Percentiles rank a stretch among this genome's conserved stretches.
Evolutionary conservation across 1,140 invertebrate genomes (phyloP).

Genomic region (Delia radicum): DNA sequence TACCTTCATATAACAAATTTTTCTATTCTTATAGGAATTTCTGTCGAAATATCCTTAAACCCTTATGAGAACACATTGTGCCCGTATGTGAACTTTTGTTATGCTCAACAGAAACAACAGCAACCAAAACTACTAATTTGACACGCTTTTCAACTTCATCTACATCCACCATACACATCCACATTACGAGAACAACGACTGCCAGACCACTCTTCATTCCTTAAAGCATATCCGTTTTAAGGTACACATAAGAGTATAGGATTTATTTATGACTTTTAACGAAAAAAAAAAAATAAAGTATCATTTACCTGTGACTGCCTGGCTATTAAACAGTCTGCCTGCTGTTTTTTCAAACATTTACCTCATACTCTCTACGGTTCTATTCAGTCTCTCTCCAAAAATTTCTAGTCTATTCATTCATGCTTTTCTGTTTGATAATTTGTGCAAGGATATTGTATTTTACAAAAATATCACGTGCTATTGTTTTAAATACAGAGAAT

Average conservation of each 20-base stretch:
- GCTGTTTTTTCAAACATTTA: neutral
- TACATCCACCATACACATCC: neutral
- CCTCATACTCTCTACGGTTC: neutral
- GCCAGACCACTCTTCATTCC: neutral
- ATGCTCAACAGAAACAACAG: neutral
- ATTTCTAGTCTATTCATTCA: neutral
- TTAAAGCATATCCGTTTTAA: neutral
- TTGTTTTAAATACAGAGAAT: slow-evolving; percentile 4
- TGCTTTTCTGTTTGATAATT: neutral
- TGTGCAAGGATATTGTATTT: neutral
- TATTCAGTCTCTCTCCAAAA: neutral
- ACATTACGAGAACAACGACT: neutral
- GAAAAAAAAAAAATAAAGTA: neutral
- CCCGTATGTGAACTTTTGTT: neutral
- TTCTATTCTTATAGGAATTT: neutral
- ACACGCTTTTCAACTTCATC: neutral
- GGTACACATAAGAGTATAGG: neutral
- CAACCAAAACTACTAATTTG: neutral
- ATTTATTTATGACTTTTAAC: neutral
- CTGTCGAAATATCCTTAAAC: neutral
- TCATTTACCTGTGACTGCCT: neutral
- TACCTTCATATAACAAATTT: no score
- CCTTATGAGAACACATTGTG: neutral
- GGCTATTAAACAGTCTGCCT: neutral
- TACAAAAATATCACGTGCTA: neutral